Base-by-base conservation (phyloP, 2,888 invertebrate genomes). In the Callinectes sapidus region DNA sequence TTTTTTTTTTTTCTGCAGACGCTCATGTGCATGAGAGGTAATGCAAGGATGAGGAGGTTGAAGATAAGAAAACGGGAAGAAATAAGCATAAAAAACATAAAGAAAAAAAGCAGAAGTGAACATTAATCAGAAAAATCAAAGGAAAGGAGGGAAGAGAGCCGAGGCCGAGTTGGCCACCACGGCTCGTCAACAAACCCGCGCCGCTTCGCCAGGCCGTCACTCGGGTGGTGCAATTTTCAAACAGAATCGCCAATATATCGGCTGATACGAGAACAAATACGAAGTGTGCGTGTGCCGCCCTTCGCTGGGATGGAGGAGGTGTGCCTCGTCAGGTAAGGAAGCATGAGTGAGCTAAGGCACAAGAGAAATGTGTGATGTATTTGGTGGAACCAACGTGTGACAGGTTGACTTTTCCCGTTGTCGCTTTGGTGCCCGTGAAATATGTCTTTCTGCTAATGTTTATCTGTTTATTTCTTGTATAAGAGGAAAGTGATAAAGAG, bases 281-380 rank as follows among this genome's bases (percentile, higher is more conserved):
- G 2, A 32, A 1, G 18, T 35, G 1, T 81, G 35, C n/a, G 35
- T 28, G 81, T n/a, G 0, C 35, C 35, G 35, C 81, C 81, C 81
- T 13, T 81, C 81, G 81, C 81, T 16, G 16, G 81, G 16, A 81
- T 81, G 81, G 35, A 81, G 81, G 81, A 81, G 2, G 35, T 81
- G 81, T 32, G 35, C 35, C 81, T 81, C 81, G 81, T 81, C 81
- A 81, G 81, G 81, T 81, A 35, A 35, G n/a, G 10, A 71, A 13
- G n/a, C n/a, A 28, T 71, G 13, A 71, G 23, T 71, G 28, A 28
- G 71, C 1, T 71, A 1, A 28, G n/a, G 28, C 10, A 71, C 13
- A 71, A n/a, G 28, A 71, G 13, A 28, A 28, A 71, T 28, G 28
- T n/a, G 8, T 10, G 10, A 71, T 71, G 8, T 23, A 18, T 16